Evolutionary conservation across 2,113 vertebrate species (phyloP), one percentile per base, ranked within the genome.

Genomic region (Gavia stellata): DNA sequence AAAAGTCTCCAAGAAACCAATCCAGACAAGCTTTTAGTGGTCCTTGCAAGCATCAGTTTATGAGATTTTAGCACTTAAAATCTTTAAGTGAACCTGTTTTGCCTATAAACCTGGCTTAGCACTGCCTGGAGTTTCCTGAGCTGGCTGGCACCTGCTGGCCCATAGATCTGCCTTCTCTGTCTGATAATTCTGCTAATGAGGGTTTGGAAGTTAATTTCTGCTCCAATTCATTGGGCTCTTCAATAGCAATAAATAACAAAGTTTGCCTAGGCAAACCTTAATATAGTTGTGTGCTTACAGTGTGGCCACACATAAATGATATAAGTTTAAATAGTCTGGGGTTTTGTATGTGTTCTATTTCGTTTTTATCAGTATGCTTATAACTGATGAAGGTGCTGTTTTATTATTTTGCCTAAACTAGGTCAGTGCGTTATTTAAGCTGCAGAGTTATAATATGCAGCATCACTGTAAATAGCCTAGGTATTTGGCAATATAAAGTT

Each of bases 371-470:
- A 63, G 33, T 74, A 9, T 92, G 59, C 59, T 88, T 49, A 15
- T 53, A 56, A 31, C 47, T 44, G 86, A 25, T 34, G 72, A 72
- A 75, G 53, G 58, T 86, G 87, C 92, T 93, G 84, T 1, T 95
- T 87, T 91, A 11, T 82, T 86, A 40, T 36, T n/a, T n/a, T n/a
- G n/a, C n/a, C 85, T 90, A 79, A 96, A 96, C 71, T 95, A 77
- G 96, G 96, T 97, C 96, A 96, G 90, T 20, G 12, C 23, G 0
- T 94, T 94, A 68, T 95, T 95, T 74, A 59, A 47, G 92, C 72
- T 91, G 33, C 88, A 14, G 65, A 79, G 67, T 79, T 88, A 65
- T 80, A 88, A 50, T 42, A 77, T 21, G 78, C 84, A 91, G 70
- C 84, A 73, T 91, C 84, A 47, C 78, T 73, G 81, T 61, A 72